phyloP scores from a whole-genome alignment of 2,113 vertebrate species.

The Thunnus maccoyii region DNA sequence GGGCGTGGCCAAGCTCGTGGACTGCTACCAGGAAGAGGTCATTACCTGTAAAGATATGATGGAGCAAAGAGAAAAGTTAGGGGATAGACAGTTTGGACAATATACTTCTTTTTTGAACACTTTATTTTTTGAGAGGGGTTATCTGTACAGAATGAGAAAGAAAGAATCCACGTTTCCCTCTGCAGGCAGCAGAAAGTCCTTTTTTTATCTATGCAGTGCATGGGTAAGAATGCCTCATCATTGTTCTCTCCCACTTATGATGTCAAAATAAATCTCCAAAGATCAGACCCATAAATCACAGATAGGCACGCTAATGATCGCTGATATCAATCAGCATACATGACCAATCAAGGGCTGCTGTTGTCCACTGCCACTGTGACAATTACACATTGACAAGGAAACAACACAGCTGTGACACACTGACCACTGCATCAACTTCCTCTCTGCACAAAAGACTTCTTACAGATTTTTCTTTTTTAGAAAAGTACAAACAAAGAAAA shows the following conservation, averaged over 20 bases:
- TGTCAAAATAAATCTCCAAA: constrained; percentile 33
- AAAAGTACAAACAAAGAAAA: constrained; percentile 34
- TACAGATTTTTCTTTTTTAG: not conserved
- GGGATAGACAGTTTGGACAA: not conserved
- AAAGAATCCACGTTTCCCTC: rapidly evolving
- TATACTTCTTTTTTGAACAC: no score
- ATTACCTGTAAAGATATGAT: constrained; percentile 86
- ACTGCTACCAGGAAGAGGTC: constrained; percentile 96
- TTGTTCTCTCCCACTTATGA: constrained; percentile 28
- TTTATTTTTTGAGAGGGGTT: not conserved
- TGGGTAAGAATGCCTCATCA: constrained; percentile 34
- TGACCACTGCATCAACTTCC: constrained; percentile 57
- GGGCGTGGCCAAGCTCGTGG: constrained; percentile 94
- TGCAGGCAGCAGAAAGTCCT: not conserved
- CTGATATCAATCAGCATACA: constrained; percentile 60
- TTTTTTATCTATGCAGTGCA: not conserved
- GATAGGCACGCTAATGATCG: constrained; percentile 40
- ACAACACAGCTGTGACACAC: constrained; percentile 51
- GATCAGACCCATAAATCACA: constrained; percentile 38
- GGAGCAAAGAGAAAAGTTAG: not conserved
- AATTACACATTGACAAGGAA: constrained; percentile 30
- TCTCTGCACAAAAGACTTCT: constrained; percentile 47
- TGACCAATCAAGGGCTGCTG: constrained; percentile 46
- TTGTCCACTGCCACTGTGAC: constrained; percentile 25
- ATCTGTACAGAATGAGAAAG: not conserved